These are phyloP conservation scores for Hippocampus guttulatus DNA, from an alignment of 2,113 vertebrate species.

Conservation along the genomic window DNA sequence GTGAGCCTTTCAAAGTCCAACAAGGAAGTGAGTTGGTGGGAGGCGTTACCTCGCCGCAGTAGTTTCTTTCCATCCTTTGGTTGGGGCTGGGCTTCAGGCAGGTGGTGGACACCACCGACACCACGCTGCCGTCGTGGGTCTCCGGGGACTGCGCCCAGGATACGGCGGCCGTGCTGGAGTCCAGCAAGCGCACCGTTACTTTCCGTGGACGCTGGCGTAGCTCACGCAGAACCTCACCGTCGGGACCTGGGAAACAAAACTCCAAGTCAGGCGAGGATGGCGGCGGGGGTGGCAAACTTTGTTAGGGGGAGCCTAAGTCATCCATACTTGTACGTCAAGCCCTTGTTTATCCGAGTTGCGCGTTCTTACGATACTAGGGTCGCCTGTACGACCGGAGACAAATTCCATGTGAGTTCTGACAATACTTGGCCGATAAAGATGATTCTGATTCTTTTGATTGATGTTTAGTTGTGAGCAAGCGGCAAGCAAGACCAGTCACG, in stretches of 20 bases:
- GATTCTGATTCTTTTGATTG: too few relatives aligned
- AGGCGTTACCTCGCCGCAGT: slow-evolving; percentile 81
- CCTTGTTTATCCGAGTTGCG: too few relatives aligned
- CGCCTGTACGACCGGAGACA: too few relatives aligned
- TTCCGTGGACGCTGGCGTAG: slow-evolving; percentile 81
- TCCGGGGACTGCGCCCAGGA: slow-evolving; percentile 79
- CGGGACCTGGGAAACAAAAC: slow-evolving; percentile 69
- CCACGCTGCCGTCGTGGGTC: slow-evolving; percentile 76
- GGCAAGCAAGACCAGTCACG: too few relatives aligned
- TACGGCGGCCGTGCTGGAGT: slow-evolving; percentile 80
- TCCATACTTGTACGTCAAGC: too few relatives aligned
- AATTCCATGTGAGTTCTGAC: too few relatives aligned
- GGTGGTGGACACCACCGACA: slow-evolving; percentile 88
- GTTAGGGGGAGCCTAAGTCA: too few relatives aligned
- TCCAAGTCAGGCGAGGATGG: neutral
- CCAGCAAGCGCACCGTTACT: slow-evolving; percentile 77
- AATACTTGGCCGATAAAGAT: too few relatives aligned
- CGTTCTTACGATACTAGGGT: too few relatives aligned
- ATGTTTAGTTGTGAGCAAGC: too few relatives aligned
- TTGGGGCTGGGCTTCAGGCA: slow-evolving; percentile 85
- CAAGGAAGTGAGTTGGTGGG: neutral
- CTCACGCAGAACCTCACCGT: slow-evolving; percentile 84
- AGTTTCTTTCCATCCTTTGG: slow-evolving; percentile 88
- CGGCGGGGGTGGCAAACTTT: neutral
- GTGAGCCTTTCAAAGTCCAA: neutral